Percentiles rank a stretch among this genome's conserved stretches.
These are phyloP conservation scores for Linyphia triangularis DNA, from an alignment of 2,888 invertebrate species.

Conservation along the genomic window DNA sequence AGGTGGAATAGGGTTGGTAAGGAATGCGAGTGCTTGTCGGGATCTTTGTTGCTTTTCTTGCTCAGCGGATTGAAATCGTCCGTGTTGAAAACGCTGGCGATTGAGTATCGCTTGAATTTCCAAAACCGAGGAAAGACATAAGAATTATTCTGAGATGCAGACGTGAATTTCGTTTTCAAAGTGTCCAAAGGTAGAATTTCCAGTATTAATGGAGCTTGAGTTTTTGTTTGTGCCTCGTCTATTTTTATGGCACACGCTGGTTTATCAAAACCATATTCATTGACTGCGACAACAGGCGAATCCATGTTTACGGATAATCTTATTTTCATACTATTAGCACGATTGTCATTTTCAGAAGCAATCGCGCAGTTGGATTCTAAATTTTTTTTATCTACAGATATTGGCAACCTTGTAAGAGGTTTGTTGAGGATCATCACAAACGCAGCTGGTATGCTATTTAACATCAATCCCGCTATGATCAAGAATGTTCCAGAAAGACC, in stretches of 20 bases:
- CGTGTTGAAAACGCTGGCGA: not conserved
- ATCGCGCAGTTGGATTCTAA: not conserved
- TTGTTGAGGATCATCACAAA: slow-evolving; percentile 1
- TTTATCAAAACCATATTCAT: not conserved
- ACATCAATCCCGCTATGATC: slow-evolving; percentile 29
- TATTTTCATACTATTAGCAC: not conserved
- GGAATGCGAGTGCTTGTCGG: no score
- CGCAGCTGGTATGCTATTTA: slow-evolving; percentile 41
- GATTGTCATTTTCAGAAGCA: not conserved
- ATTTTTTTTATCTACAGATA: not conserved
- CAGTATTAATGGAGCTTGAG: not conserved
- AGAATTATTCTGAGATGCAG: not conserved
- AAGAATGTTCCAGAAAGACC: slow-evolving; percentile 37
- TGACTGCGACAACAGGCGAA: not conserved
- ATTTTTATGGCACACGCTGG: not conserved
- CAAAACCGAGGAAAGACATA: not conserved
- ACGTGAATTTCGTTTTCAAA: not conserved
- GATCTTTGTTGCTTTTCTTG: not conserved
- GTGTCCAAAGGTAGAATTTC: not conserved
- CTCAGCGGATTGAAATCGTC: not conserved
- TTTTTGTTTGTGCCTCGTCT: not conserved
- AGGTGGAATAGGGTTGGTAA: not conserved
- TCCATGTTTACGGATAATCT: not conserved
- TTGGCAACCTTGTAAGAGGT: not conserved
- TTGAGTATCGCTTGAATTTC: not conserved